Conservation (phyloP, 1,140 invertebrate genomes). For the Microvelia longipes region DNA sequence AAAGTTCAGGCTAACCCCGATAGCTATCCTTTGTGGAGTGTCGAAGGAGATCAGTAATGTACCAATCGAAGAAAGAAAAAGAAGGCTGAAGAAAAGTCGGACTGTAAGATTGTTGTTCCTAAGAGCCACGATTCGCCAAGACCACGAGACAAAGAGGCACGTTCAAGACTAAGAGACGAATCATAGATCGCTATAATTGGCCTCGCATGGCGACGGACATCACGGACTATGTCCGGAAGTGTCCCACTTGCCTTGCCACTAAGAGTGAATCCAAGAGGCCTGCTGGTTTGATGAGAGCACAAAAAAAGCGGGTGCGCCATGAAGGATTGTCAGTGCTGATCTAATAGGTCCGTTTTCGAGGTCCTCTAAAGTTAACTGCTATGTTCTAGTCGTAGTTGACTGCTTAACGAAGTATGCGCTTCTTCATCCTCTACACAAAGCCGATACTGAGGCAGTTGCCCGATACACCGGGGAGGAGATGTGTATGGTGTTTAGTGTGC, state of each 20-base stretch:
- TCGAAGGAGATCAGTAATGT: neutral
- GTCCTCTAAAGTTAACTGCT: slow-evolving; percentile 19
- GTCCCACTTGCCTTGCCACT: slow-evolving; percentile 15
- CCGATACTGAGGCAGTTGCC: neutral
- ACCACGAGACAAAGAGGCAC: slow-evolving; percentile 26
- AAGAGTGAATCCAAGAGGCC: neutral
- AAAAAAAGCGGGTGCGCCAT: slow-evolving; percentile 1
- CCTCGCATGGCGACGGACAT: slow-evolving; percentile 14
- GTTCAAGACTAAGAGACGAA: slow-evolving; percentile 25
- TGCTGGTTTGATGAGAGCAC: slow-evolving; percentile 1
- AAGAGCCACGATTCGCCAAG: slow-evolving; percentile 19
- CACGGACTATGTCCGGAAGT: slow-evolving; percentile 16
- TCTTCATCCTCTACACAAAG: slow-evolving; percentile 20
- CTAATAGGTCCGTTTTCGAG: slow-evolving; percentile 30
- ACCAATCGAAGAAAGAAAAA: neutral
- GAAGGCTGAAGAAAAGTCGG: neutral
- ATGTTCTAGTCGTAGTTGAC: slow-evolving; percentile 28
- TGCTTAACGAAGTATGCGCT: slow-evolving; percentile 30
- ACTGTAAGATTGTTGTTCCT: slow-evolving; percentile 25
- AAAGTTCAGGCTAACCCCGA: neutral
- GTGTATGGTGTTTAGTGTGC: neutral
- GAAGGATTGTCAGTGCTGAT: slow-evolving; percentile 21
- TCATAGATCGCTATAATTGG: slow-evolving; percentile 17
- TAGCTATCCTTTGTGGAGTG: neutral
- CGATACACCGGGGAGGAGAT: neutral